Evolutionary conservation across 2,797 vertebrate species (phyloP).

Genomic region (Chromis chromis): DNA sequence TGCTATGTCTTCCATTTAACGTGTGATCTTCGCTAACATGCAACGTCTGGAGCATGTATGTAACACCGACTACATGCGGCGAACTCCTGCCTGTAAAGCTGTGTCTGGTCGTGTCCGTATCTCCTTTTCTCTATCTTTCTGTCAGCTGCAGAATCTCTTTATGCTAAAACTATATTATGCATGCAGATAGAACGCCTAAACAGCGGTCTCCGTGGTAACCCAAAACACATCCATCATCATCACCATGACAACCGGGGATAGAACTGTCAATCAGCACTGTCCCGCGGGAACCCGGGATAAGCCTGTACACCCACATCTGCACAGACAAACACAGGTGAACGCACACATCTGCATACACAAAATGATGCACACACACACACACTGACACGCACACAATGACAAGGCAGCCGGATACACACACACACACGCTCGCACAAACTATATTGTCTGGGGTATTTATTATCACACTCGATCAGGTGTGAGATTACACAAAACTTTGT

Average conservation of each 20-base stretch:
- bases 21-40: not conserved
- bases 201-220: conserved; percentile 76
- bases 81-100: conserved; percentile 38
- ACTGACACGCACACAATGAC: not conserved
- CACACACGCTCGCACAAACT: conserved; percentile 23
- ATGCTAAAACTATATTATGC: conserved; percentile 78
- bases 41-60: conserved; percentile 1
- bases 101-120: conserved; percentile 26
- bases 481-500: conserved; percentile 43
- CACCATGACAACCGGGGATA: conserved; percentile 81
- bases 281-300: conserved; percentile 66
- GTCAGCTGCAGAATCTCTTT: conserved; percentile 70
- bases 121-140: conserved; percentile 45
- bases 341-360: conserved; percentile 2
- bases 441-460: conserved; percentile 48
- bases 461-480: conserved; percentile 44
- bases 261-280: conserved; percentile 75
- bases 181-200: conserved; percentile 77
- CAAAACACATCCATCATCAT: conserved; percentile 83
- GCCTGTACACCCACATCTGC: conserved; percentile 60
- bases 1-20: conserved; percentile 15
- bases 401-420: not conserved
- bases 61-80: not conserved
- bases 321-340: conserved; percentile 50
- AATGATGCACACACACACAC: not conserved